A percentile compares a stretch with the other conserved stretches of the same genome.
phyloP scores from a whole-genome alignment of 2,113 vertebrate genomes.

The Cercocebus atys region DNA sequence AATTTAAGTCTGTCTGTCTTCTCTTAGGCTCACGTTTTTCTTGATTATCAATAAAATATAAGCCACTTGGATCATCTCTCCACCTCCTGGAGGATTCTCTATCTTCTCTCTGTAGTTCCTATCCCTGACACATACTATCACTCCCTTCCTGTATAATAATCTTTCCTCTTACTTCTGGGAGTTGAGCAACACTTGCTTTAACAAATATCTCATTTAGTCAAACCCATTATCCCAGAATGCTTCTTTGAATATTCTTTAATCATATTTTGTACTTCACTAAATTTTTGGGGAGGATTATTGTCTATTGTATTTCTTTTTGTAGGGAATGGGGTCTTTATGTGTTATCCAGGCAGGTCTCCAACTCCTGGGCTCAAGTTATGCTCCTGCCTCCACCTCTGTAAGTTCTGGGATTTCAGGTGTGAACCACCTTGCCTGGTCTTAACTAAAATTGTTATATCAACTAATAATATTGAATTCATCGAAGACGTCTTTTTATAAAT shows the following conservation, averaged over 20 bases:
- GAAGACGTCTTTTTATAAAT: background rate
- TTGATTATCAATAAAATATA: background rate
- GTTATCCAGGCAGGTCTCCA: too few relatives aligned
- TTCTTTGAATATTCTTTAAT: background rate
- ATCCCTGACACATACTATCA: background rate
- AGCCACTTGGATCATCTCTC: background rate
- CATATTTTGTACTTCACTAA: background rate
- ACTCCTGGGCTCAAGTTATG: too few relatives aligned
- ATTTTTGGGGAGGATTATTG: background rate
- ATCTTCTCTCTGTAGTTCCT: background rate
- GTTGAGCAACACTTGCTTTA: background rate
- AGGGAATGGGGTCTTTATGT: too few relatives aligned
- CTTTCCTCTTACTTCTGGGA: background rate
- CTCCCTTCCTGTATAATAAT: accelerated
- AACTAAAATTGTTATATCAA: background rate
- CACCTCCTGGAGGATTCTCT: background rate
- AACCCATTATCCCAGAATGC: background rate
- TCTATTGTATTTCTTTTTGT: too few relatives aligned
- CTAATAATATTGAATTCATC: background rate
- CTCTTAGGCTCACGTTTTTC: background rate
- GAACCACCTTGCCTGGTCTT: background rate
- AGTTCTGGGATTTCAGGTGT: too few relatives aligned
- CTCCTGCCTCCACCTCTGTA: too few relatives aligned
- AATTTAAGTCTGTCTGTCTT: background rate
- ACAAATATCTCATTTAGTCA: background rate